Conservation (phyloP, 1,140 invertebrate species). For the Drosophila lowei region DNA sequence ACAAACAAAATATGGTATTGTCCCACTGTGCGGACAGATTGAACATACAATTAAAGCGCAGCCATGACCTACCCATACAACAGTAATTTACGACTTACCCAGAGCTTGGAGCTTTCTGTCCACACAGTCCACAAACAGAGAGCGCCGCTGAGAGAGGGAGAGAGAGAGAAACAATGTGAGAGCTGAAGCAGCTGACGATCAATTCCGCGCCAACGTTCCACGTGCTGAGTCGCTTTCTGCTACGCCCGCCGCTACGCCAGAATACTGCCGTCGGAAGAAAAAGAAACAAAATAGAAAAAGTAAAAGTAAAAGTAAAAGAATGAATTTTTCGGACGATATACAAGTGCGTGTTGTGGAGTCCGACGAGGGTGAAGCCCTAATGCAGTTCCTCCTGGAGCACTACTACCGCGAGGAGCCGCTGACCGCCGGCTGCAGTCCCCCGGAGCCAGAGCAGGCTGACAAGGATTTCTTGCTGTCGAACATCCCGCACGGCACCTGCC, state of each 20-base stretch:
- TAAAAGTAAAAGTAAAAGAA: not conserved
- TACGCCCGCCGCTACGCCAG: not conserved
- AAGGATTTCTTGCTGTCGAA: slow-evolving; percentile 57
- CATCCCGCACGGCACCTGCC: slow-evolving; percentile 43
- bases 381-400: slow-evolving; percentile 53
- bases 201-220: slow-evolving; percentile 1
- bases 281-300: not conserved
- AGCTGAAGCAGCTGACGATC: no score
- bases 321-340: slow-evolving; percentile 8
- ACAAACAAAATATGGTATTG: no score
- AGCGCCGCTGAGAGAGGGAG: not conserved
- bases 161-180: not conserved
- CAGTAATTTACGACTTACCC: no score
- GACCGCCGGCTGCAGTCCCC: slow-evolving; percentile 48
- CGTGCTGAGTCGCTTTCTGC: slow-evolving; percentile 2
- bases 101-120: not conserved
- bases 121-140: slow-evolving; percentile 2
- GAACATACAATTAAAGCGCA: not conserved
- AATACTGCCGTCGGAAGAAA: not conserved
- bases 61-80: no score
- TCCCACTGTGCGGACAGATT: no score
- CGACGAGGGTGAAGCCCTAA: slow-evolving; percentile 23
- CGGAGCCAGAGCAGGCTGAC: slow-evolving; percentile 44
- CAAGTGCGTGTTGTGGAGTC: slow-evolving; percentile 22
- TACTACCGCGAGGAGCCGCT: slow-evolving; percentile 67